These are phyloP conservation scores for Machaerirhynchus nigripectus DNA, from an alignment of 2,113 vertebrate species.

Conservation along the genomic window DNA sequence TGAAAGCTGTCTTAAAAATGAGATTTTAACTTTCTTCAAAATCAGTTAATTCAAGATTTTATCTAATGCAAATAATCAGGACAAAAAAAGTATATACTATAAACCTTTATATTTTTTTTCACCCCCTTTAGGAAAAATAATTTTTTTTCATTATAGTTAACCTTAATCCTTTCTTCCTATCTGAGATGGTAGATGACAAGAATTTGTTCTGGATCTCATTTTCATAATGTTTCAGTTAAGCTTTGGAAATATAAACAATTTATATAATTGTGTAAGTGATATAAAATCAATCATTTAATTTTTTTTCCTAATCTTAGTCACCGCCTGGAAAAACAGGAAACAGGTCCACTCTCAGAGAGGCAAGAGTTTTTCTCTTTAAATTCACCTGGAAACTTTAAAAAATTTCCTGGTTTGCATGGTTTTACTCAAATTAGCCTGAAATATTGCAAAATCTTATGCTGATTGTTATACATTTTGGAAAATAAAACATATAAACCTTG, in stretches of 20 bases:
- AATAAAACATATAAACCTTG: slow-evolving; percentile 40
- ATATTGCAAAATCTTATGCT: slow-evolving; percentile 6
- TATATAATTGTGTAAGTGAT: neutral
- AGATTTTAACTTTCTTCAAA: neutral
- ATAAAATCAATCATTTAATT: neutral
- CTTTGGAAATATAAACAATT: neutral
- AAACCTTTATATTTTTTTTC: neutral
- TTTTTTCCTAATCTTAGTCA: neutral
- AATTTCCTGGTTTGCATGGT: neutral
- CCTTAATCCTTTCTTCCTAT: neutral
- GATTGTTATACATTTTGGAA: slow-evolving; percentile 14
- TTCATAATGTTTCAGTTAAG: neutral
- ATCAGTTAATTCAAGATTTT: neutral
- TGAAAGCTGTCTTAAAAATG: neutral
- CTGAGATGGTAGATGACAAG: neutral
- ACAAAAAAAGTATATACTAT: neutral
- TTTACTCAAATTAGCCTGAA: neutral
- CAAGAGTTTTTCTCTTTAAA: neutral
- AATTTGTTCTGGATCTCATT: neutral
- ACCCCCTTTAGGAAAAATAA: neutral
- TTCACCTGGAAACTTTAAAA: neutral
- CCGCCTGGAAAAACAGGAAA: neutral
- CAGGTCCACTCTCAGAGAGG: neutral
- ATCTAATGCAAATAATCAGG: neutral
- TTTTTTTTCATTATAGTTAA: neutral